Conservation (phyloP, 2,113 vertebrate genomes). For the Crypturellus undulatus region DNA sequence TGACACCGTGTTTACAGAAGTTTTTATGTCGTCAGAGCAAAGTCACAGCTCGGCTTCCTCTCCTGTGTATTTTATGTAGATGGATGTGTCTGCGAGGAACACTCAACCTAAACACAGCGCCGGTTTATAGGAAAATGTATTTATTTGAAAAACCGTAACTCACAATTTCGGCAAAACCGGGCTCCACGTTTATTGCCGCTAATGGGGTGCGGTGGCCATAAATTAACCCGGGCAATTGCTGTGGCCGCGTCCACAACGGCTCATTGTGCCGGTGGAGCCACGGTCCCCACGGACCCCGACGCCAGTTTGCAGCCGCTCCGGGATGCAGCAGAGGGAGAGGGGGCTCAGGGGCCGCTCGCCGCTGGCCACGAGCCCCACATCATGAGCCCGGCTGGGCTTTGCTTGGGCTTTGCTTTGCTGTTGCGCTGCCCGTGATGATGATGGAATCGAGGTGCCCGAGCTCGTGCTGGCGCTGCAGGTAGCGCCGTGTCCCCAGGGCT, state of each 20-base stretch:
- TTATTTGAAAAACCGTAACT: conserved; percentile 85
- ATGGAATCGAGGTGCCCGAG: rapidly evolving
- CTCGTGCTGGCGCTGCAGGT: background rate
- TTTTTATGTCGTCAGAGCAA: conserved; percentile 83
- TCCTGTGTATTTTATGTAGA: conserved; percentile 79
- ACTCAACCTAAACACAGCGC: conserved; percentile 78
- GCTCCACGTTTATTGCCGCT: conserved; percentile 77
- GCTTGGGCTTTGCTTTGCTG: background rate
- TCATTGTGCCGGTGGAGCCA: conserved; percentile 42
- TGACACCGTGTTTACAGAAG: conserved; percentile 82
- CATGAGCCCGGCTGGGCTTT: background rate
- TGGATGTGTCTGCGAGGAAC: conserved; percentile 76
- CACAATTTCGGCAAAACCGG: conserved; percentile 79
- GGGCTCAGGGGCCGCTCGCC: background rate
- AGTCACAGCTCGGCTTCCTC: conserved; percentile 80
- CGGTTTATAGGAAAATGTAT: conserved; percentile 82
- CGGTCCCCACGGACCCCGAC: no score
- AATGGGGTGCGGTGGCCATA: conserved; percentile 72
- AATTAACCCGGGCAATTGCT: conserved; percentile 71
- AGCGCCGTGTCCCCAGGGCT: background rate
- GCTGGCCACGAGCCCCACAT: background rate
- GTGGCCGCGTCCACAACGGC: conserved; percentile 30
- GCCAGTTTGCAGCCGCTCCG: background rate
- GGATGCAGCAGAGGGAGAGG: background rate
- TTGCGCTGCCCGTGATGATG: background rate